These are phyloP conservation scores for Galleria mellonella DNA, from an alignment of 1,140 invertebrate genomes.

Conservation along the genomic window DNA sequence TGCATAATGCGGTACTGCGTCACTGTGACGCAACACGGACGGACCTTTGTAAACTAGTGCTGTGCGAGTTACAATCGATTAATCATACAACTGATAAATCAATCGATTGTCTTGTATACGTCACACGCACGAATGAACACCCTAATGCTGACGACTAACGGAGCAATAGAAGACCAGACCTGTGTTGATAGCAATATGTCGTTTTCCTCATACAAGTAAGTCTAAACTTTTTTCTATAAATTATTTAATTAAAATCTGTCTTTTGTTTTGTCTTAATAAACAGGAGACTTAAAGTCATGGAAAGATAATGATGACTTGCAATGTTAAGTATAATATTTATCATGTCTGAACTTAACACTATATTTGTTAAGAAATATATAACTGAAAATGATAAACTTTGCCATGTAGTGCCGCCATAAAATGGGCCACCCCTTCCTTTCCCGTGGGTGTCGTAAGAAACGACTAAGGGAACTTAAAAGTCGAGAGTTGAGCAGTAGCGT, in stretches of 20 bases:
- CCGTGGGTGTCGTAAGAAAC: too few species aligned
- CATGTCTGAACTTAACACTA: too few species aligned
- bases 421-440: too few species aligned
- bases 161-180: slow-evolving; percentile 53
- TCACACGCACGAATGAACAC: slow-evolving; percentile 49
- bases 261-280: too few species aligned
- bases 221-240: slow-evolving; percentile 12
- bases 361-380: too few species aligned
- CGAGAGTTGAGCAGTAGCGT: too few species aligned
- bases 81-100: not conserved
- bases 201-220: slow-evolving; percentile 63
- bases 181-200: slow-evolving; percentile 63
- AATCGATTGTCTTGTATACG: slow-evolving; percentile 15
- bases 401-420: too few species aligned
- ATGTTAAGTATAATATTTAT: too few species aligned
- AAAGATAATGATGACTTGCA: too few species aligned
- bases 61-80: slow-evolving; percentile 25
- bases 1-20: slow-evolving; percentile 36
- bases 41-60: slow-evolving; percentile 35
- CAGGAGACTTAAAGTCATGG: too few species aligned
- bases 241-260: slow-evolving; percentile 12
- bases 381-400: too few species aligned
- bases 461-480: too few species aligned
- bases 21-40: slow-evolving; percentile 28
- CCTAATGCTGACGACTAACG: slow-evolving; percentile 63